Percentiles rank a stretch among this genome's conserved stretches.
phyloP scores from a whole-genome alignment of 2,888 invertebrate species.

The Camptogramma bilineatum region DNA sequence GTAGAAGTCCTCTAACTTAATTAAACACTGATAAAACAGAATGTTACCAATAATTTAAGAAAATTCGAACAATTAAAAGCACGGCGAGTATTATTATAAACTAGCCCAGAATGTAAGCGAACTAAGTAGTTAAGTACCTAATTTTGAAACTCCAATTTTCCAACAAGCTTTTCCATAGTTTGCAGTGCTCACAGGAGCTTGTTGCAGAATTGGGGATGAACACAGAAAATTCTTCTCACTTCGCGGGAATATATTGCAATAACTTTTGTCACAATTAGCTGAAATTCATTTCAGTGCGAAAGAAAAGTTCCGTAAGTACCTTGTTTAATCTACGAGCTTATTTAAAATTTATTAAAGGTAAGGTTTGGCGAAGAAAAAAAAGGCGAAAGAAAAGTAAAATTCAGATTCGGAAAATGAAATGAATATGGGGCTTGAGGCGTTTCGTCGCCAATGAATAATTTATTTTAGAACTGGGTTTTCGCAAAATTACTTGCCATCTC shows the following conservation, averaged over 20 bases:
- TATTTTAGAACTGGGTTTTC: slow-evolving; percentile 82
- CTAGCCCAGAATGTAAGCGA: neutral
- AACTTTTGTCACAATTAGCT: slow-evolving; percentile 45
- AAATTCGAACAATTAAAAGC: neutral
- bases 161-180: slow-evolving; percentile 9
- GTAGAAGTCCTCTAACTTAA: too few relatives aligned
- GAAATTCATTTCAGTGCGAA: slow-evolving; percentile 49
- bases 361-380: slow-evolving; percentile 70
- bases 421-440: slow-evolving; percentile 82
- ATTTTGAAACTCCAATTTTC: slow-evolving; percentile 18
- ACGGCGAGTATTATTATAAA: too few relatives aligned
- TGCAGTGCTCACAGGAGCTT: slow-evolving; percentile 14
- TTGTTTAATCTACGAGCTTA: slow-evolving; percentile 77
- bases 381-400: slow-evolving; percentile 77
- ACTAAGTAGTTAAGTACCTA: slow-evolving; percentile 4
- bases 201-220: slow-evolving; percentile 23
- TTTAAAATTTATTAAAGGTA: slow-evolving; percentile 82
- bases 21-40: too few relatives aligned
- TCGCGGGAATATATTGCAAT: slow-evolving; percentile 21
- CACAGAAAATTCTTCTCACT: slow-evolving; percentile 23
- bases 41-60: neutral
- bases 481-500: slow-evolving; percentile 82
- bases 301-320: slow-evolving; percentile 51
- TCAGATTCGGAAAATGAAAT: slow-evolving; percentile 84
- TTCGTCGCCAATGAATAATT: slow-evolving; percentile 85